Evolutionary conservation across 2,113 vertebrate species (phyloP), one percentile per base, ranked within the genome.

Genomic region (Trematomus loennbergii): DNA sequence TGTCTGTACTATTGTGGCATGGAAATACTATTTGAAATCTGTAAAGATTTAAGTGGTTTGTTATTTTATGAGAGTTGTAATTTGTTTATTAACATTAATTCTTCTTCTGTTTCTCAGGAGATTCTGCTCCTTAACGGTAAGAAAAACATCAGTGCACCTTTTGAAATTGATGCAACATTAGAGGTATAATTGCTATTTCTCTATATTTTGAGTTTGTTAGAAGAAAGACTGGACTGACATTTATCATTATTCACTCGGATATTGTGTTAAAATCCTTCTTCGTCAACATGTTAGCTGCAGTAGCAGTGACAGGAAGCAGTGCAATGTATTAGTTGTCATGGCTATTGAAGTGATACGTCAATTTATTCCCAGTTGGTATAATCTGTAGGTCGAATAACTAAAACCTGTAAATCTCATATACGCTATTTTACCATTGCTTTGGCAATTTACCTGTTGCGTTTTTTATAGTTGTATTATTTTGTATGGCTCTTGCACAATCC

Each of bases 31-130:
- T 40, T 40, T 40, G 36, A 5, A 54, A 15, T 58, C 22, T 81
- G 13, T 69, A 17, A 60, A 55, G 25, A n/a, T 48, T 45, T 9
- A n/a, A 49, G 33, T 16, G 48, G 8, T 72, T 59, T 49, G 20
- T 65, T 49, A 65, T 20, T 16, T 40, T 2, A 53, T 25, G 13
- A 12, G 17, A 46, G 0, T 48, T 15, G 5, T 61, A 40, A 64
- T 55, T 43, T 22, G 8, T 49, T 9, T 10, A 33, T 67, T 76
- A 52, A 79, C 18, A 49, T 20, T 20, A 0, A 18, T 45, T 88
- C 8, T 74, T 0, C 12, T 65, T 85, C 18, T 72, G 15, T 12
- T 85, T 85, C n/a, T 55, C 66, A 92, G 91, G 71, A 71, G 43
- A 3, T 15, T 15, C 7, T 0, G 13, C 18, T 0, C 20, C 17